Conservation (phyloP, 2,113 vertebrate genomes). For the Clarias macrocephalus region DNA sequence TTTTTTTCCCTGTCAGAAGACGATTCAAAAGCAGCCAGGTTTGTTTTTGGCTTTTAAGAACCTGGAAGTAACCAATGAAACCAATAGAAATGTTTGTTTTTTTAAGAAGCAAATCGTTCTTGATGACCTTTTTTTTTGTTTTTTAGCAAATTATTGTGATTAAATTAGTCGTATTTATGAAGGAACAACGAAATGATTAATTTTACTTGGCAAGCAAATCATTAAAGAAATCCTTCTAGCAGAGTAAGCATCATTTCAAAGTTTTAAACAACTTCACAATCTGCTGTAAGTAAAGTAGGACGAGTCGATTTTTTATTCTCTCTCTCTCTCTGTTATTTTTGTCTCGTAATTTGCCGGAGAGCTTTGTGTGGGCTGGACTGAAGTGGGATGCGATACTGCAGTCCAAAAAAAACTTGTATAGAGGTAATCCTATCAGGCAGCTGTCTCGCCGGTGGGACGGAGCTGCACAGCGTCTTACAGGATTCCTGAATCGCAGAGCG, state of each 20-base stretch:
- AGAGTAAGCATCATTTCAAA: constrained; percentile 59
- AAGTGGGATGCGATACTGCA: not conserved
- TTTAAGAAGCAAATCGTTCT: not conserved
- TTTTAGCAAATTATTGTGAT: too few species aligned
- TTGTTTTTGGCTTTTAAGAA: too few species aligned
- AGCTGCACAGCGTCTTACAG: not conserved
- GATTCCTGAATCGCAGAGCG: not conserved
- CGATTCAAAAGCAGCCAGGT: too few species aligned
- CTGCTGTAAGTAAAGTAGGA: constrained; percentile 61
- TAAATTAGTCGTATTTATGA: constrained; percentile 34
- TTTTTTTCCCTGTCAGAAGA: too few species aligned
- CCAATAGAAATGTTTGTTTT: not conserved
- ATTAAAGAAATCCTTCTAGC: constrained; percentile 65
- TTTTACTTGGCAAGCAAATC: constrained; percentile 65
- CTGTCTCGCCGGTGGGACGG: not conserved
- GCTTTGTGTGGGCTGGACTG: not conserved
- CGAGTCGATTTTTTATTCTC: constrained; percentile 44
- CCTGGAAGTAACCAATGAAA: too few species aligned
- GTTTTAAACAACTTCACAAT: constrained; percentile 54
- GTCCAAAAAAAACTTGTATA: not conserved
- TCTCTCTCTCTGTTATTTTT: constrained; percentile 9
- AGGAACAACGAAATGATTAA: constrained; percentile 47
- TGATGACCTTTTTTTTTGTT: not conserved
- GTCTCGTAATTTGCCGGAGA: constrained; percentile 15
- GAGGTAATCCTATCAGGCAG: not conserved